Evolutionary conservation across 1,140 invertebrate species (phyloP).

Genomic region (Fopius arisanus): DNA sequence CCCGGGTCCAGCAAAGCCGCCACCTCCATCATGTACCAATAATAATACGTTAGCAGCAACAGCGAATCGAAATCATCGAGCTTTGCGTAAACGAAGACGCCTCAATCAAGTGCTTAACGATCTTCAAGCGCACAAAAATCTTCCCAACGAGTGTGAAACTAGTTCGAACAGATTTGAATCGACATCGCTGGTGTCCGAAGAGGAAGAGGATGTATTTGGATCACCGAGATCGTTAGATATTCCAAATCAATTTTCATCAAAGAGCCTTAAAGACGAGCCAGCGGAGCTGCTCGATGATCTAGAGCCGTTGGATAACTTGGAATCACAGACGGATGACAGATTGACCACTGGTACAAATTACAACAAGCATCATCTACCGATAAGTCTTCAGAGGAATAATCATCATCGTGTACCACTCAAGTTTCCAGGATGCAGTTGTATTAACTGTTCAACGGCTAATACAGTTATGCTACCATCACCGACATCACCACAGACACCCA

Average conservation of each 20-base stretch:
- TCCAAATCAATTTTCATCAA: constrained; percentile 38
- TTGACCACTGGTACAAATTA: constrained; percentile 27
- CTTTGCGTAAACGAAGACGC: constrained; percentile 75
- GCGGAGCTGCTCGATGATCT: constrained; percentile 31
- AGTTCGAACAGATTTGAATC: constrained; percentile 58
- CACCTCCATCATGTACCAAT: constrained; percentile 62
- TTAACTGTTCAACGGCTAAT: constrained; percentile 52
- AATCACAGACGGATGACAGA: constrained; percentile 38
- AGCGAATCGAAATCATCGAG: constrained; percentile 70
- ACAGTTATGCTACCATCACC: constrained; percentile 54
- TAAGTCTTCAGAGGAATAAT: constrained; percentile 35
- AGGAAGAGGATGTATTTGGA: constrained; percentile 57
- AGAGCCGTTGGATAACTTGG: constrained; percentile 20
- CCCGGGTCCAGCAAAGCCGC: constrained; percentile 62
- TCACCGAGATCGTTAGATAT: constrained; percentile 49
- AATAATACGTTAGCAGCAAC: constrained; percentile 69
- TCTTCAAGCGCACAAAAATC: constrained; percentile 65
- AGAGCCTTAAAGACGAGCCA: constrained; percentile 47
- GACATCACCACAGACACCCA: constrained; percentile 63
- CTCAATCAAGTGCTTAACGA: constrained; percentile 79
- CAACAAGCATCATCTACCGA: constrained; percentile 26
- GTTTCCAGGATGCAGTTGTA: constrained; percentile 50
- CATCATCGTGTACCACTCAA: constrained; percentile 32
- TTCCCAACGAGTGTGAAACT: constrained; percentile 48
- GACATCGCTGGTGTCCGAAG: constrained; percentile 49